Evolutionary conservation across 2,113 vertebrate genomes (phyloP).

Genomic region (western clawed frog (Xenopus tropicalis)): DNA sequence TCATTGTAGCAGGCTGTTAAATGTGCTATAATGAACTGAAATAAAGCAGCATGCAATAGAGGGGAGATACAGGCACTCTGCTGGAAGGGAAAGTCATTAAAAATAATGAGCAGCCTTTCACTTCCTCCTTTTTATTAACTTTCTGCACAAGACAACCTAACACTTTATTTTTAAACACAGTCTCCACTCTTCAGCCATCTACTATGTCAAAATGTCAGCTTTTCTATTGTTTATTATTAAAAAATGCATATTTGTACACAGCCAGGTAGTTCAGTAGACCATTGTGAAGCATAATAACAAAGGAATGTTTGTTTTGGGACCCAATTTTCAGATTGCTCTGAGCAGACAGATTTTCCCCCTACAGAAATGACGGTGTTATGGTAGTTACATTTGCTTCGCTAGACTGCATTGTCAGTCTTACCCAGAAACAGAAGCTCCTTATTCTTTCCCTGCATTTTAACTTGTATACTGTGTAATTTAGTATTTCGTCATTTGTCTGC

Average conservation of each 20-base stretch:
- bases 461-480: too few relatives aligned
- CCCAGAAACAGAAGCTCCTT: background rate
- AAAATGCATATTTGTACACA: conserved; percentile 4
- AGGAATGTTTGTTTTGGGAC: background rate
- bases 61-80: conserved; percentile 70
- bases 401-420: background rate
- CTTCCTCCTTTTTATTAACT: conserved; percentile 73
- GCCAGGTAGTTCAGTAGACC: conserved; percentile 2
- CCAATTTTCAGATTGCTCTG: background rate
- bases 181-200: conserved; percentile 57
- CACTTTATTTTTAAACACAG: conserved; percentile 62
- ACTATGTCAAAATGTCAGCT: conserved; percentile 39
- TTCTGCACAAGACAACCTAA: conserved; percentile 64
- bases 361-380: background rate
- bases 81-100: conserved; percentile 81
- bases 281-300: background rate
- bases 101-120: conserved; percentile 78
- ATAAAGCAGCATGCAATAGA: conserved; percentile 65
- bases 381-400: background rate
- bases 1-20: conserved; percentile 68
- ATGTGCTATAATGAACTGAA: conserved; percentile 64
- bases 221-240: conserved; percentile 20
- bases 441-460: background rate
- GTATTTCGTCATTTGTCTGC: too few relatives aligned
- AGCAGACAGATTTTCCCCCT: background rate